phyloP scores from a whole-genome alignment of 1,140 invertebrate species.

The Cotesia glomerata region DNA sequence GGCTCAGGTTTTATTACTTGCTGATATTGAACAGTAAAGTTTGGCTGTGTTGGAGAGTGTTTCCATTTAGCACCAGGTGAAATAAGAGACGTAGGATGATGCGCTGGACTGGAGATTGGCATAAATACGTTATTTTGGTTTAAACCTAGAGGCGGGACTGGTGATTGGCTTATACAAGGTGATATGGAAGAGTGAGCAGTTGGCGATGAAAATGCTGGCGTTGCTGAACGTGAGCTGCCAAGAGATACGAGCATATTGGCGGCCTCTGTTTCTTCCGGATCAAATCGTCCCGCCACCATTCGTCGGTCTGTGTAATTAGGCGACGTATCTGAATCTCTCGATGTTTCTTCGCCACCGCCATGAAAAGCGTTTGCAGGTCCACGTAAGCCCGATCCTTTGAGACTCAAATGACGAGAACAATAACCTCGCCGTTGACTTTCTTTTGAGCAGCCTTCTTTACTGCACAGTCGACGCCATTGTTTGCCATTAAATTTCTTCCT shows the following conservation, averaged over 20 bases:
- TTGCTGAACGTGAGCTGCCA: slow-evolving; percentile 88
- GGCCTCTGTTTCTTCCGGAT: slow-evolving; percentile 94
- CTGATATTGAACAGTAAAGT: slow-evolving; percentile 61
- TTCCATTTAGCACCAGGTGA: slow-evolving; percentile 61
- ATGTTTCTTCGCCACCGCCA: slow-evolving; percentile 86
- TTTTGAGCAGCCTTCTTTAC: slow-evolving; percentile 94
- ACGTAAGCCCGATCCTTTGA: slow-evolving; percentile 75
- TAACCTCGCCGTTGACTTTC: slow-evolving; percentile 96
- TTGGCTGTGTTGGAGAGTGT: slow-evolving; percentile 61
- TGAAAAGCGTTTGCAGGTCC: slow-evolving; percentile 63
- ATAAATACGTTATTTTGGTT: slow-evolving; percentile 82
- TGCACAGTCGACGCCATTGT: slow-evolving; percentile 96
- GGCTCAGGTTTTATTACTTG: slow-evolving; percentile 69
- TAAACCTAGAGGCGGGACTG: slow-evolving; percentile 67
- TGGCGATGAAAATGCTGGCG: slow-evolving; percentile 84
- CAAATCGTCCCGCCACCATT: slow-evolving; percentile 78
- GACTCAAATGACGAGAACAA: slow-evolving; percentile 93
- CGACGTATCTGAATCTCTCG: slow-evolving; percentile 86
- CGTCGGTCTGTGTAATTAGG: slow-evolving; percentile 76
- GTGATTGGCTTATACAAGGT: slow-evolving; percentile 71
- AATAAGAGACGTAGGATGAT: slow-evolving; percentile 56
- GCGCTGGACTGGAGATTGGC: slow-evolving; percentile 77
- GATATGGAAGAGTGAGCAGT: slow-evolving; percentile 71
- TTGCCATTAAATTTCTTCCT: slow-evolving; percentile 99
- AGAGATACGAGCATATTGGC: slow-evolving; percentile 95